Percentiles rank a stretch among this genome's conserved stretches.
phyloP scores from a whole-genome alignment of 2,113 vertebrate species.

The Thermophis baileyi region DNA sequence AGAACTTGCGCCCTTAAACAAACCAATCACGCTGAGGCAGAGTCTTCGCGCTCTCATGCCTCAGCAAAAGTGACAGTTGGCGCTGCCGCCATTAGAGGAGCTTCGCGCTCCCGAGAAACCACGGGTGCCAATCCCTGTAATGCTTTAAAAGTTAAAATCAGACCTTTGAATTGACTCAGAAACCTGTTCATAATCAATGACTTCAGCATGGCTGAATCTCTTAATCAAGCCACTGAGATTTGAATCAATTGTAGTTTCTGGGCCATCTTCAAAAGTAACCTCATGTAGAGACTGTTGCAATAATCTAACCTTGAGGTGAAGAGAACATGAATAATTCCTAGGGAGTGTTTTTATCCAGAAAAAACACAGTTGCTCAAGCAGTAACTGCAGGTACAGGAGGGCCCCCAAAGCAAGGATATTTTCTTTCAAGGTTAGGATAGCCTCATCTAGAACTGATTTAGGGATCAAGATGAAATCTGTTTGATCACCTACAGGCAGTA shows the following conservation, averaged over 20 bases:
- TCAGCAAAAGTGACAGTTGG: too few relatives aligned
- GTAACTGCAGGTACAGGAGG: neutral
- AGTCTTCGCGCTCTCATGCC: too few relatives aligned
- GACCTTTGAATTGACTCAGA: neutral
- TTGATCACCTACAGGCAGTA: neutral
- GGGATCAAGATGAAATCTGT: neutral
- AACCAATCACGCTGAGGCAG: too few relatives aligned
- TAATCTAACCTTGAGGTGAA: neutral
- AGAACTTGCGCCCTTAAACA: too few relatives aligned
- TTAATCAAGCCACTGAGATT: neutral
- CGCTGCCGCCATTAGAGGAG: too few relatives aligned
- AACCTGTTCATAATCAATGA: neutral
- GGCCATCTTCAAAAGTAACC: neutral
- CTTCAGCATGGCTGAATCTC: neutral
- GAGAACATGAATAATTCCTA: neutral
- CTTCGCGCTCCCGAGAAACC: too few relatives aligned
- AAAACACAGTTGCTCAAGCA: neutral
- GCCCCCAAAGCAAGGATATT: neutral
- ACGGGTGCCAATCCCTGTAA: neutral
- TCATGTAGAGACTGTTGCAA: neutral
- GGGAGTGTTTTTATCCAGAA: neutral
- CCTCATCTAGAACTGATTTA: neutral
- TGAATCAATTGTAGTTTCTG: neutral
- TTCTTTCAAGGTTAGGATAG: neutral
- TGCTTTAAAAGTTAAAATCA: neutral